Conservation (phyloP, 2,797 vertebrate genomes). For the Notoglanidium macrostoma region DNA sequence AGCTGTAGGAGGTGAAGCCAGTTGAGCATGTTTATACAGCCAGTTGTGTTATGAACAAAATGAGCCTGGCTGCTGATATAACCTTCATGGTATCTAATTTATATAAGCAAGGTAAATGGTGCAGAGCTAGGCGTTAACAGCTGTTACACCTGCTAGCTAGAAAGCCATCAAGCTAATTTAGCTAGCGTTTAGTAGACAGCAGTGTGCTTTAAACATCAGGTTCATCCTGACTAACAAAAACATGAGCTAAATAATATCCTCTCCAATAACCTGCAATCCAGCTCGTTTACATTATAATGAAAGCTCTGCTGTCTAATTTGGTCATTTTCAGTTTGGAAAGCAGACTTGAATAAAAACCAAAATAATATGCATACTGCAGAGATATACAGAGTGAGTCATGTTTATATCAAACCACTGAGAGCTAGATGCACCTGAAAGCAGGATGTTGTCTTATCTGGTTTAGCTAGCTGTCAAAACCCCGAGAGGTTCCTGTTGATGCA, state of each 20-base stretch:
- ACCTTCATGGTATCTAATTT: not conserved
- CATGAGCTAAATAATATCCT: not conserved
- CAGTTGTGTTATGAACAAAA: not conserved
- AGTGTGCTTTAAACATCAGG: not conserved
- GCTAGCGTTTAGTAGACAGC: not conserved
- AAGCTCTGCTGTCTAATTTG: no score
- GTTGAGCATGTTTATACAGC: not conserved
- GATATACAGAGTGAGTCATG: not conserved
- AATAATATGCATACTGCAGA: not conserved
- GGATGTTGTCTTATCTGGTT: not conserved
- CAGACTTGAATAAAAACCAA: not conserved
- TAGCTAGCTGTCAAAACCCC: conserved; percentile 17
- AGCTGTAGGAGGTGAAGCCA: not conserved
- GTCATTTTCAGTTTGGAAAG: not conserved
- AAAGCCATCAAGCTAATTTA: not conserved
- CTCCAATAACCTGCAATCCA: not conserved
- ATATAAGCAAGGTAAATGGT: not conserved
- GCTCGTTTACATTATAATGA: not conserved
- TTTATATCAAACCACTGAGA: not conserved
- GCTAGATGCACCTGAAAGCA: not conserved
- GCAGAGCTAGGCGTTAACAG: conserved; percentile 7
- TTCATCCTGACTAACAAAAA: not conserved
- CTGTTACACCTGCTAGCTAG: conserved; percentile 25
- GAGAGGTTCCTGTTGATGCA: conserved; percentile 15
- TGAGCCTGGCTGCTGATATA: not conserved